phyloP scores from a whole-genome alignment of 2,888 invertebrate genomes.

The Auanema sp. region DNA sequence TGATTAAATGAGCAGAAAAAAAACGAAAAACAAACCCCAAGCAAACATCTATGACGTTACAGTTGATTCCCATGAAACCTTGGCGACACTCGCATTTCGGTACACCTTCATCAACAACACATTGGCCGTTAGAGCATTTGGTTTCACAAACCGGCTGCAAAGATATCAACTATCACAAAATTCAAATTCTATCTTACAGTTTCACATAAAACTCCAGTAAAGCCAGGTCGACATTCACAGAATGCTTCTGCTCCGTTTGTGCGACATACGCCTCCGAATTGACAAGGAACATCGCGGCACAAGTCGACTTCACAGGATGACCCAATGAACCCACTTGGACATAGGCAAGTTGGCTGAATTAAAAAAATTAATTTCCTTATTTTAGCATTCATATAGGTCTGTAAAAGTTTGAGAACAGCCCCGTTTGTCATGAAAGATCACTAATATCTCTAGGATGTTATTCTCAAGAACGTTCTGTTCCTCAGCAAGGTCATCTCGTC shows the following conservation, averaged over 20 bases:
- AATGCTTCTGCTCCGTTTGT: slow-evolving; percentile 38
- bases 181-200: slow-evolving; percentile 35
- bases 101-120: slow-evolving; percentile 32
- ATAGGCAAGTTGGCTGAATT: slow-evolving; percentile 52
- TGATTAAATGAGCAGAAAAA: neutral
- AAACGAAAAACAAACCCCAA: slow-evolving; percentile 37
- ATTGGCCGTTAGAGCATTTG: slow-evolving; percentile 44
- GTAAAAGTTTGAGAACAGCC: too few species aligned
- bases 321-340: slow-evolving; percentile 51
- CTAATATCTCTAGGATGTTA: too few species aligned
- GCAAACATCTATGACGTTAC: slow-evolving; percentile 59
- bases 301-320: slow-evolving; percentile 50
- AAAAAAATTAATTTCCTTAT: slow-evolving; percentile 2
- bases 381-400: neutral
- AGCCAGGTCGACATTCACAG: slow-evolving; percentile 49
- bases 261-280: slow-evolving; percentile 46
- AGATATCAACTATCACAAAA: neutral
- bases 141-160: slow-evolving; percentile 33
- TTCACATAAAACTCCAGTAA: slow-evolving; percentile 49
- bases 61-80: slow-evolving; percentile 59
- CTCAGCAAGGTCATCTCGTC: too few species aligned
- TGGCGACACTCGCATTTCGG: slow-evolving; percentile 46
- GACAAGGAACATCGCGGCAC: slow-evolving; percentile 49
- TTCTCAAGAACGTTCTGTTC: too few species aligned
- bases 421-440: too few species aligned